Base-by-base conservation (phyloP, 2,113 vertebrate genomes). In the Oenanthe oenanthe region DNA sequence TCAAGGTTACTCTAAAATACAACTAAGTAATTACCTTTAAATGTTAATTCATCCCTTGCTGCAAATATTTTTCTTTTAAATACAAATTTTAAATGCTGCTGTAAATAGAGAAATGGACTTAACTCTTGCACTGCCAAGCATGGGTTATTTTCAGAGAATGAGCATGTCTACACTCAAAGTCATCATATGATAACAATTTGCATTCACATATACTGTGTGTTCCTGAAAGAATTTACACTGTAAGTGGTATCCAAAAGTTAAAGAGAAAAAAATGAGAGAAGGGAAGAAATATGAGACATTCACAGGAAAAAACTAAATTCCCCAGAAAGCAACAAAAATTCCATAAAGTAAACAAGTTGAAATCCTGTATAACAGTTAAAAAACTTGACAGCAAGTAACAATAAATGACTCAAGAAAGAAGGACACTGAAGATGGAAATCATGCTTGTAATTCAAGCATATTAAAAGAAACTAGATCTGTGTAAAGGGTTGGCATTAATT, bases 1-100 rank as follows among this genome's bases (percentile, higher is more conserved):
- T 43, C 58, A 96, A 95, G 67, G 57, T 93, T 88, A 93, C 34
- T 80, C 60, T 48, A 85, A 94, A 96, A 83, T 45, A 82, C 32
- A 88, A 38, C 34, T 83, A 91, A 89, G 60, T 66, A 88, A 93
- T 88, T 95, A 85, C 48, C 22, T 90, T 89, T 71, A 92, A 94
- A 95, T 93, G 75, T 77, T 88, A 93, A 83, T 93, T 80, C 63
- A 83, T 70, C 88, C 40, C 78, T 75, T 34, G 54, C 21, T 83
- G 60, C 42, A 95, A 92, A 83, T 93, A 85, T 87, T 89, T 92
- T 62, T 63, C 24, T 79, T 83, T 89, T 79, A 83, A 79, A 83
- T 43, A 74, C 24, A 32, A 14, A 31, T 61, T 82, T 78, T 80
- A 88, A 89, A 90, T 79, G 51, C n/a, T 63, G 24, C 48, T 77